Conservation (phyloP, 2,113 vertebrate genomes). For the Tragelaphus strepsiceros region DNA sequence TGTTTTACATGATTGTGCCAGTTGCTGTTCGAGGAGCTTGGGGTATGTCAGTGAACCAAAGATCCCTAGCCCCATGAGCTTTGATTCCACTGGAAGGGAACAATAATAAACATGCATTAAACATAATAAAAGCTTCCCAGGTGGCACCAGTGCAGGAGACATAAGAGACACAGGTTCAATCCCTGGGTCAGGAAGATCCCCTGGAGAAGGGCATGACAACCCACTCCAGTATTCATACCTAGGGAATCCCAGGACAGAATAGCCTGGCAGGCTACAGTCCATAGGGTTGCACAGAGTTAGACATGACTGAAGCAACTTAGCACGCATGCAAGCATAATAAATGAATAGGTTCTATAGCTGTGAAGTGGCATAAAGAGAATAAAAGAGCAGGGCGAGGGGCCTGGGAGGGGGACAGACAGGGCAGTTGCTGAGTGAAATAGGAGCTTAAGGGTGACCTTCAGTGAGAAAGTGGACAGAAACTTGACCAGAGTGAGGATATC, state of each 20-base stretch:
- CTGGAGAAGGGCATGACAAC: neutral
- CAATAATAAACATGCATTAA: neutral
- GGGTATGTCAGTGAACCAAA: neutral
- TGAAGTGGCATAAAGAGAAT: neutral
- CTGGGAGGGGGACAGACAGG: neutral
- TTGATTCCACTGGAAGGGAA: neutral
- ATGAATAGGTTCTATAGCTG: neutral
- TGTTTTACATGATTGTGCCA: neutral
- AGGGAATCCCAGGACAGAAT: neutral
- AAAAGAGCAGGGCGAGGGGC: neutral
- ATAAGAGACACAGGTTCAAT: neutral
- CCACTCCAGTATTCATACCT: neutral
- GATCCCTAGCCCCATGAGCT: neutral
- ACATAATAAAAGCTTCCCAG: neutral
- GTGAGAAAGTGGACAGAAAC: neutral
- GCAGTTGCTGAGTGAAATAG: neutral
- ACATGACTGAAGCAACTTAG: neutral
- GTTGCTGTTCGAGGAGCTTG: neutral
- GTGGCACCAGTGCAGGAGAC: neutral
- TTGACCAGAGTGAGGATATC: neutral
- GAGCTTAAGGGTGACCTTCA: neutral
- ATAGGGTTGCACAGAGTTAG: neutral
- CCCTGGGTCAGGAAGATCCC: neutral
- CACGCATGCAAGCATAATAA: accelerated
- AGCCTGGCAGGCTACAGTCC: neutral